Evolutionary conservation across 2,113 vertebrate genomes (phyloP).

Genomic region (Mohoua ochrocephala): DNA sequence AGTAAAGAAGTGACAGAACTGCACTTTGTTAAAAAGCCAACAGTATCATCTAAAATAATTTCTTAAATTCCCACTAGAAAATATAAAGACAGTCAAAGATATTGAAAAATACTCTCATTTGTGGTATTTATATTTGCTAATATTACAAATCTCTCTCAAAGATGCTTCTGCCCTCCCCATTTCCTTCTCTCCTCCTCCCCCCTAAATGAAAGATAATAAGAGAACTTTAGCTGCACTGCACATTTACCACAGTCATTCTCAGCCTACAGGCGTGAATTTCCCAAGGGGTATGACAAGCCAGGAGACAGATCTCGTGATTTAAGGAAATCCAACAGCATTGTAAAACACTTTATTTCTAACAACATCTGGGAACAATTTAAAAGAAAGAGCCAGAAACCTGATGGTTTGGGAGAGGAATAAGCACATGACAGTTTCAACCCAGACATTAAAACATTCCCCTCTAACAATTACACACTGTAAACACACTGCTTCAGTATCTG

Average conservation of each 20-base stretch:
- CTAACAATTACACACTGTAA: not conserved
- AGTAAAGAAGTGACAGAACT: not conserved
- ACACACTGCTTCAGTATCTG: not conserved
- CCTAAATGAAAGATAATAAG: not conserved
- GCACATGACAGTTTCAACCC: not conserved
- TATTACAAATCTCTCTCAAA: not conserved
- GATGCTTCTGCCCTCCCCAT: not conserved
- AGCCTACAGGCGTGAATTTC: slow-evolving; percentile 7
- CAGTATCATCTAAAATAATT: not conserved
- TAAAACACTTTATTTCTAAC: slow-evolving; percentile 4
- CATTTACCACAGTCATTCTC: not conserved
- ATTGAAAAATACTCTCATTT: not conserved
- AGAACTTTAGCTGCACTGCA: not conserved
- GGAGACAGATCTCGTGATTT: not conserved
- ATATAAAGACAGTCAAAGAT: not conserved
- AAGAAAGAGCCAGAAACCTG: not conserved
- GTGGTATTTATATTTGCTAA: not conserved
- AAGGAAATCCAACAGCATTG: not conserved
- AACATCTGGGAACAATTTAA: slow-evolving; percentile 6
- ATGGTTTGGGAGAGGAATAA: not conserved
- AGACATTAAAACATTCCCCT: not conserved
- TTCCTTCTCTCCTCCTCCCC: not conserved
- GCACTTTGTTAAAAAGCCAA: not conserved
- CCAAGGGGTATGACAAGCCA: not conserved
- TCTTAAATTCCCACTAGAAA: not conserved